These are phyloP conservation scores for Dysidea cf. avara DNA, from an alignment of 37 sponge, comb jelly and placozoan species.

Conservation along the genomic window DNA sequence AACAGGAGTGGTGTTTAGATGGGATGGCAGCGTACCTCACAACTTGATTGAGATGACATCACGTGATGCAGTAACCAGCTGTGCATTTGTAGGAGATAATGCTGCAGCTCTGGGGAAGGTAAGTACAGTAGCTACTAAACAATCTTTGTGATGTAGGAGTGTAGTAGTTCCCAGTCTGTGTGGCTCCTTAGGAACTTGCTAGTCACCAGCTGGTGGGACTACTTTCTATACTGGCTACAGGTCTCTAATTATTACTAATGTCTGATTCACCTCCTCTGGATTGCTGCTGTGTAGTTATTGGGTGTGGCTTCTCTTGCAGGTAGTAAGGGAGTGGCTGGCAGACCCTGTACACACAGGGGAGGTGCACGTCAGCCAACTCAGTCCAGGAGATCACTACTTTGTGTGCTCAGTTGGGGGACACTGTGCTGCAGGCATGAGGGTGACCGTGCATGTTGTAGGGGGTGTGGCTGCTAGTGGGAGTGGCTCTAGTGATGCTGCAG, in stretches of 20 bases:
- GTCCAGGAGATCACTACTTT: slow-evolving; percentile 69
- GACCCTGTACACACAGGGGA: slow-evolving; percentile 33
- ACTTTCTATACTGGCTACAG: neutral
- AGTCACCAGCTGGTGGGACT: too few relatives aligned
- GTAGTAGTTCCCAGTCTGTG: too few relatives aligned
- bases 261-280: neutral
- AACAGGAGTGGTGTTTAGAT: slow-evolving; percentile 59
- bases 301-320: slow-evolving; percentile 11
- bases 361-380: slow-evolving; percentile 52
- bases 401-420: slow-evolving; percentile 68
- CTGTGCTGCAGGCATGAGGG: slow-evolving; percentile 67
- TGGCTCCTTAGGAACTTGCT: too few relatives aligned
- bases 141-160: too few relatives aligned
- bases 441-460: slow-evolving; percentile 55
- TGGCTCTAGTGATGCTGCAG: neutral
- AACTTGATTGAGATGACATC: slow-evolving; percentile 59
- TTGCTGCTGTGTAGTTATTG: neutral
- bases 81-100: slow-evolving; percentile 19
- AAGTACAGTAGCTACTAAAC: neutral
- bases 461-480: neutral
- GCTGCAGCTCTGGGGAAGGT: slow-evolving; percentile 6
- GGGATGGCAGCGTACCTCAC: slow-evolving; percentile 44
- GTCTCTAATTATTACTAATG: neutral
- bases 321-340: slow-evolving; percentile 38
- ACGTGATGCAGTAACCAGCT: neutral